Percentiles rank a stretch among this genome's conserved stretches.
Conservation (phyloP, 1,140 invertebrate genomes). For the Pentalonia nigronervosa region DNA sequence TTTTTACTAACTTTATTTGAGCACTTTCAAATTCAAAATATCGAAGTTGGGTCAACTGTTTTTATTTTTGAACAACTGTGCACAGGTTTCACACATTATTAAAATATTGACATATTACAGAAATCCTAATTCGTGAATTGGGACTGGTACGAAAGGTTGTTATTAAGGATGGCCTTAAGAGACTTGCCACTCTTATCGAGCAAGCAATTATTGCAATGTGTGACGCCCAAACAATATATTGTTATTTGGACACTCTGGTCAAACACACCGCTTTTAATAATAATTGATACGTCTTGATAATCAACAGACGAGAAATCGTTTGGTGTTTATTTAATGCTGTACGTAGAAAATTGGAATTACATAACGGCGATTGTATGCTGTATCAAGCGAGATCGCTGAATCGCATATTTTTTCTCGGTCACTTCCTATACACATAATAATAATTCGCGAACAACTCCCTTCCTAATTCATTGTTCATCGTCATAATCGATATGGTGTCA, state of each 20-base stretch:
- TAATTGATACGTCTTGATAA: conserved; percentile 3
- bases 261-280: neutral
- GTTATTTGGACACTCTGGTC: neutral
- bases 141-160: neutral
- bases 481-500: neutral
- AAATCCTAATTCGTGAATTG: neutral
- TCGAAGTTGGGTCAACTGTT: too few species aligned
- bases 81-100: neutral
- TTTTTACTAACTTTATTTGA: too few species aligned
- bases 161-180: neutral
- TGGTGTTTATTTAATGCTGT: neutral
- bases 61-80: too few species aligned
- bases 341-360: neutral
- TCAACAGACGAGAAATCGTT: neutral
- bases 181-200: neutral
- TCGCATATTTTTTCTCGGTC: neutral
- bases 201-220: neutral
- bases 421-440: neutral
- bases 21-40: too few species aligned
- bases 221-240: neutral
- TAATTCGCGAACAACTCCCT: neutral
- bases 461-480: neutral
- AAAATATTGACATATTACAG: neutral
- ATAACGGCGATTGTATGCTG: neutral
- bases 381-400: neutral